Conservation (phyloP, 2,113 vertebrate genomes). For the Tragulus kanchil region DNA sequence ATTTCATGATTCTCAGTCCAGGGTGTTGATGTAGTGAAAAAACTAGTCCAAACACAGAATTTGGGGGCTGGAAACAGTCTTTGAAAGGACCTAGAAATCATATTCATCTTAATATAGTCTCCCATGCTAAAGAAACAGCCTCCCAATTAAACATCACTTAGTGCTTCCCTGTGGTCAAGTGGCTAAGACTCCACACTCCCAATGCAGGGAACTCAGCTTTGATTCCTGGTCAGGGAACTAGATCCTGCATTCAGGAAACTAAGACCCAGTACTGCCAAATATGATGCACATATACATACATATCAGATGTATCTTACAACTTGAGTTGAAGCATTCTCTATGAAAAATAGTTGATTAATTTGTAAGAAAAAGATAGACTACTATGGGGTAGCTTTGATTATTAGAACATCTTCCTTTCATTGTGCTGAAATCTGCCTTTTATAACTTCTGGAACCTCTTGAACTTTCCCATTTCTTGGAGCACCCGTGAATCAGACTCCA, state of each 20-base stretch:
- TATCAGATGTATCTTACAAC: background rate
- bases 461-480: background rate
- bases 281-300: background rate
- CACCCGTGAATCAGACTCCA: background rate
- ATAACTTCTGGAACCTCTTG: background rate
- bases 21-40: background rate
- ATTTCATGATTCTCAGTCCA: background rate
- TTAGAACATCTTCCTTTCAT: background rate
- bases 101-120: background rate
- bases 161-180: background rate
- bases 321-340: background rate
- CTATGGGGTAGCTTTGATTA: background rate
- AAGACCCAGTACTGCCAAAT: background rate
- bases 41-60: background rate
- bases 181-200: background rate
- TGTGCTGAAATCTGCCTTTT: background rate
- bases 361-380: background rate
- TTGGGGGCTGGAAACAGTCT: background rate
- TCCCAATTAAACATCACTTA: background rate
- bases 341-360: conserved; percentile 11
- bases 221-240: background rate
- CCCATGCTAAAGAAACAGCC: background rate
- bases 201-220: background rate
- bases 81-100: background rate
- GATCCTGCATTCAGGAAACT: background rate